These are phyloP conservation scores for Rhinolophus sinicus DNA, from an alignment of 2,113 vertebrate species.

Conservation along the genomic window DNA sequence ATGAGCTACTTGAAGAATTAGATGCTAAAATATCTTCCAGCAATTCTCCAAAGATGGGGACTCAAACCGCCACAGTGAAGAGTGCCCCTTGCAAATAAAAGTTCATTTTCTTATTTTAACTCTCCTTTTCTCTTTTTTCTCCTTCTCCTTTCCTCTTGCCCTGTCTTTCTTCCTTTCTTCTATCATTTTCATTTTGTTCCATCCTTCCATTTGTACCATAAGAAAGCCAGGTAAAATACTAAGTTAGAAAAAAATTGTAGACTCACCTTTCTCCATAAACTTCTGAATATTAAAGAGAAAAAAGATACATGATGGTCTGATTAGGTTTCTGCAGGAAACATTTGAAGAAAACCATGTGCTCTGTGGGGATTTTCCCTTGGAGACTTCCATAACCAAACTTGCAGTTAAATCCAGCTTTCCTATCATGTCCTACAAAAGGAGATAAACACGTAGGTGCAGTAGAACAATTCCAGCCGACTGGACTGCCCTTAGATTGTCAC, in stretches of 20 bases:
- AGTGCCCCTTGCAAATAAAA: constrained; percentile 39
- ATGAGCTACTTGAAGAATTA: constrained; percentile 83
- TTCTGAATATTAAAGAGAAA: neutral
- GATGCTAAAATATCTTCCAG: constrained; percentile 77
- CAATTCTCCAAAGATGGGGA: constrained; percentile 74
- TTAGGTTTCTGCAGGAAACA: neutral
- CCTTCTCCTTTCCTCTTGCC: neutral
- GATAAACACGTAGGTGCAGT: neutral
- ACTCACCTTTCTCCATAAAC: neutral
- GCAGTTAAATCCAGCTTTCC: neutral
- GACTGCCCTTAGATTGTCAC: accelerated
- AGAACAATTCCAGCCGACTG: neutral
- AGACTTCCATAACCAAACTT: neutral
- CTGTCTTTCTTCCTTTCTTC: neutral
- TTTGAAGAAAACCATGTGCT: neutral
- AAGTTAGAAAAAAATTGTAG: neutral
- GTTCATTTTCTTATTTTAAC: neutral
- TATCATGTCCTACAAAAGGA: neutral
- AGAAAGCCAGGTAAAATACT: neutral
- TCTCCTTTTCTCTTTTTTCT: neutral
- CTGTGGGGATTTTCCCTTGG: neutral
- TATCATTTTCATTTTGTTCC: neutral
- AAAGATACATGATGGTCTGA: neutral
- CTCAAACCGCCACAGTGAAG: constrained; percentile 61
- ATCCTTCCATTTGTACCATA: neutral